Percentiles rank a stretch among this genome's conserved stretches.
Evolutionary conservation across 2,113 vertebrate genomes (phyloP).

Genomic region (Oncorhynchus gorbuscha): DNA sequence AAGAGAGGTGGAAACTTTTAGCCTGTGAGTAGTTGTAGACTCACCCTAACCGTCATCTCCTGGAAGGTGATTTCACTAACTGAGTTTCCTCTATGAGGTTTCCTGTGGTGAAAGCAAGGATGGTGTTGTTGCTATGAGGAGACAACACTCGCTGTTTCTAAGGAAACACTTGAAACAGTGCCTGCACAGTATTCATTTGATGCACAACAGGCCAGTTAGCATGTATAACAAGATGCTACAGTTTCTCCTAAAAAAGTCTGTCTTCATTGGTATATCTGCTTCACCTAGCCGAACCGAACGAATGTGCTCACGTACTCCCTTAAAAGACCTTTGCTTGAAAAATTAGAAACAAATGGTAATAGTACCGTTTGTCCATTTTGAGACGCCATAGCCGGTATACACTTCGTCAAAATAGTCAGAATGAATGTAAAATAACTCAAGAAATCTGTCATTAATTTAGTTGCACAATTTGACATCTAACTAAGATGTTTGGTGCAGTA

Average conservation of each 20-base stretch:
- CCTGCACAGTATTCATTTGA: conserved; percentile 43
- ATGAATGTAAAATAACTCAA: no score
- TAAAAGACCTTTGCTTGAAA: no score
- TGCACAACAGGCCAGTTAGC: conserved; percentile 43
- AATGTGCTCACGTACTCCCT: no score
- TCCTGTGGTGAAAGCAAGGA: conserved; percentile 58
- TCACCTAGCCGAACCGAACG: no score
- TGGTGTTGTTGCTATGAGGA: conserved; percentile 60
- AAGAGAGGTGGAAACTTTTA: conserved; percentile 24
- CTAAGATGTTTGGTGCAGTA: no score
- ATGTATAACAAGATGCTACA: conserved; percentile 28
- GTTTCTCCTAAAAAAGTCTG: conserved; percentile 1
- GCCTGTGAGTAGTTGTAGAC: conserved; percentile 15
- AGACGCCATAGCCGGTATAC: no score
- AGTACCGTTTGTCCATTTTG: no score
- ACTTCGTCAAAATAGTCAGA: no score
- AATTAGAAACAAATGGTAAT: no score
- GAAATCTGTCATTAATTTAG: no score
- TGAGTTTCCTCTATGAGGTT: conserved; percentile 58
- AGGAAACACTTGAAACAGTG: conserved; percentile 56
- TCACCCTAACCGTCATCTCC: conserved; percentile 18
- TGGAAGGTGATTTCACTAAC: conserved; percentile 54
- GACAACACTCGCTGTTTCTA: conserved; percentile 63
- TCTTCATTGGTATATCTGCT: conserved; percentile 8
- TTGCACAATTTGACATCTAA: no score